Evolutionary conservation across 2,888 invertebrate species (phyloP), one percentile per base, ranked within the genome.

Genomic region (Spicauda simplicius): DNA sequence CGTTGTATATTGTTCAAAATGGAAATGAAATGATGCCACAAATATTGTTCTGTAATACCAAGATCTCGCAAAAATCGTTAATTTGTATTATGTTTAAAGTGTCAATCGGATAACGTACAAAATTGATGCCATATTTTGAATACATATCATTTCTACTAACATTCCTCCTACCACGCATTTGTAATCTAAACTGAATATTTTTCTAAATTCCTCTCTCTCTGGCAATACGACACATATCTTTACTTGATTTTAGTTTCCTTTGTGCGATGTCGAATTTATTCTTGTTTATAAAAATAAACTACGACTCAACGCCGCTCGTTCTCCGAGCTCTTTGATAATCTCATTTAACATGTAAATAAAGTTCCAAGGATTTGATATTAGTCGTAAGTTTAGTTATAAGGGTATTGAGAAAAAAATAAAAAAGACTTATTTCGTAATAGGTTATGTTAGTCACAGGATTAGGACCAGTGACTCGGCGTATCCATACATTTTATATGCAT

Each of bases 371-470:
- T 85, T 89, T 87, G 85, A 85, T 80, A 80, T 70, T 85, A 82
- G 77, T 72, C n/a, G 77, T 75, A 75, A 84, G 83, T 75, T 71
- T 76, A 80, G 70, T 71, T 75, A 45, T 85, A 86, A 85, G 79
- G 61, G 61, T 67, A 67, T 79, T 77, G 81, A 76, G 77, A 78
- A 77, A 79, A 76, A 77, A 79, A 74, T 72, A 81, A 85, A 88
- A 88, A 92, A 91, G 91, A 91, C 91, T 91, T 90, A 88, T 88
- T 87, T 78, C 80, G 56, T 81, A 77, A 72, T 79, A 74, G 74
- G 69, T 75, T 77, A 73, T 73, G 77, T 79, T 78, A 80, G 77
- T 74, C 74, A 65, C 72, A 74, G 64, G 72, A 60, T 72, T 62
- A 62, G 41, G 56, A 61, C 56, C 67, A 62, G 67, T 67, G 56